These are phyloP conservation scores for Mobula birostris DNA, from an alignment of 2,113 vertebrate species.

Conservation along the genomic window DNA sequence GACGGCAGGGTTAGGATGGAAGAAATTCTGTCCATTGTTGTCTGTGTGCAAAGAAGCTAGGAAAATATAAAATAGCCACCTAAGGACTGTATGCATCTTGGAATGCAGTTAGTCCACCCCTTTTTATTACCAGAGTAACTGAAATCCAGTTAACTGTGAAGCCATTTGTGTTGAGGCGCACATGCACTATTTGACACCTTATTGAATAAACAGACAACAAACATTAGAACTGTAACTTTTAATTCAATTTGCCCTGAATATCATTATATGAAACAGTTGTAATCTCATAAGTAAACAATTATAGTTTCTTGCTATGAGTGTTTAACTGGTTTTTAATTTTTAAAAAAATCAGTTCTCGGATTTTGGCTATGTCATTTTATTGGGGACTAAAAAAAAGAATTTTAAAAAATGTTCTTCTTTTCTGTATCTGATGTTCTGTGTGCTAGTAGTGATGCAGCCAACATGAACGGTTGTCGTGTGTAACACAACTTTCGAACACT, in stretches of 20 bases:
- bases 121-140: neutral
- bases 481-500: slow-evolving; percentile 99
- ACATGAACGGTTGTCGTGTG: slow-evolving; percentile 99
- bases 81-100: neutral
- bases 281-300: slow-evolving; percentile 27
- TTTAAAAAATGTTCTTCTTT: slow-evolving; percentile 99
- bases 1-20: neutral
- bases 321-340: slow-evolving; percentile 33
- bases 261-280: slow-evolving; percentile 10
- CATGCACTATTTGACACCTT: neutral
- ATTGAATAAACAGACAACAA: neutral
- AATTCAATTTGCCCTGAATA: neutral
- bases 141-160: neutral
- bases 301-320: slow-evolving; percentile 10
- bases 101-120: neutral
- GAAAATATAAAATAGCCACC: neutral
- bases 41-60: neutral
- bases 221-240: slow-evolving; percentile 11
- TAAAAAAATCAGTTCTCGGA: slow-evolving; percentile 41
- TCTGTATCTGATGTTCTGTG: slow-evolving; percentile 99
- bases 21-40: neutral
- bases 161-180: slow-evolving; percentile 13
- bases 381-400: slow-evolving; percentile 67
- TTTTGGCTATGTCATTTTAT: slow-evolving; percentile 70
- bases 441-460: slow-evolving; percentile 99